Evolutionary conservation across 2,888 invertebrate genomes (phyloP), one percentile per base, ranked within the genome.

Genomic region (Meganola albula): DNA sequence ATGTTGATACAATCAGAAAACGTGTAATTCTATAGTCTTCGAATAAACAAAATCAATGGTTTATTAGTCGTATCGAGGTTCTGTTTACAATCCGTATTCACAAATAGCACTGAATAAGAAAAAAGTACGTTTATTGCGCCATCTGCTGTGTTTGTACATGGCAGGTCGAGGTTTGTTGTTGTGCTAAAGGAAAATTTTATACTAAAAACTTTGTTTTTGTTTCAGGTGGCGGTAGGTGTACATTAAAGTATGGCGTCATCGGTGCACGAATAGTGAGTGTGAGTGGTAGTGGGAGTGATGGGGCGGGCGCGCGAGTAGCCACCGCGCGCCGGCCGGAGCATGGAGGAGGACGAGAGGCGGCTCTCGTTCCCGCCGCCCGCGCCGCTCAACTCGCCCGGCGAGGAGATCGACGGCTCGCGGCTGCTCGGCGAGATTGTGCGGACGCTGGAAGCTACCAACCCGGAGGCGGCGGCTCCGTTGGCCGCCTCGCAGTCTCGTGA

Each of bases 301-400:
- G 62, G 71, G 67, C 62, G 70, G 66, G 70, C 62, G 71, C 70
- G 66, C 71, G 70, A 67, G 66, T 76, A 77, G 77, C 72, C 67
- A n/a, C n/a, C n/a, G n/a, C 62, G 63, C 60, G 56, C 61, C 58
- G 53, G 50, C 51, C 66, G 56, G 60, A 74, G 69, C 61, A 84
- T 84, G 82, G 83, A 83, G 70, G 84, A 84, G 66, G 84, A 82
- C 78, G 84, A 85, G 71, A 73, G 84, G 71, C 77, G 84, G 63
- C 72, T 83, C 58, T 85, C 84, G 64, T 85, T 85, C 71, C 83
- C 83, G 73, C 83, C 84, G 73, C 84, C 80, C 71, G 84, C 83
- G 74, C 83, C 84, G 68, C 80, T 84, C 48, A 64, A 83, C 72
- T 86, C 86, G 59, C 86, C 86, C 53, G 80, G 84, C 55, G 86